Percentiles rank a stretch among this genome's conserved stretches.
Evolutionary conservation across 1,140 invertebrate species (phyloP).

Genomic region (Drosophila bipectinata): DNA sequence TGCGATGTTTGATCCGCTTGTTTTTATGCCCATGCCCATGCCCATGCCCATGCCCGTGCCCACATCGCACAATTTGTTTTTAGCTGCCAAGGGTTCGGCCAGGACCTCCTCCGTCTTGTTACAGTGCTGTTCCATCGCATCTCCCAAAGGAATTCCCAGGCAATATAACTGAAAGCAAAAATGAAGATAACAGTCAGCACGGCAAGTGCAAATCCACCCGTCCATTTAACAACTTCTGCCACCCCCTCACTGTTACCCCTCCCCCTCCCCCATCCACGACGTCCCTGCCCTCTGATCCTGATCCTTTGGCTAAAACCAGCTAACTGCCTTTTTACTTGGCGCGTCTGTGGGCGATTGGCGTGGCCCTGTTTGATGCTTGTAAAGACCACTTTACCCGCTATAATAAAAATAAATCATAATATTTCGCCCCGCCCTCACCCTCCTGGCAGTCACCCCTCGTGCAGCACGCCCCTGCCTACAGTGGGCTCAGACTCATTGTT

Average conservation of each 20-base stretch:
- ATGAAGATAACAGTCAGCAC: constrained; percentile 81
- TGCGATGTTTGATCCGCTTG: constrained; percentile 74
- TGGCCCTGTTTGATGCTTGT: constrained; percentile 77
- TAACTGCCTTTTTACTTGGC: constrained; percentile 75
- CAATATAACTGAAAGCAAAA: constrained; percentile 84
- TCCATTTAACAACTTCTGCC: constrained; percentile 82
- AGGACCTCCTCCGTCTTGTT: constrained; percentile 1
- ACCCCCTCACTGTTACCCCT: constrained; percentile 2
- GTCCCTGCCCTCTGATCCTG: constrained; percentile 6
- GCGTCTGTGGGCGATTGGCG: constrained; percentile 56
- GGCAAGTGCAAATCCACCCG: constrained; percentile 84
- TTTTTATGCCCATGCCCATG: constrained; percentile 64
- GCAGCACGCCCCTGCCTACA: background rate
- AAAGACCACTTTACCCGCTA: constrained; percentile 83
- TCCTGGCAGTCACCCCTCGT: background rate
- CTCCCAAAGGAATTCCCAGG: constrained; percentile 82
- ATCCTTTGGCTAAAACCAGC: constrained; percentile 66
- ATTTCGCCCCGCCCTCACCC: constrained; percentile 66
- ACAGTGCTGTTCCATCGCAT: constrained; percentile 9
- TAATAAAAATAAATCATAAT: constrained; percentile 84
- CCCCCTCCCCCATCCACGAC: constrained; percentile 1
- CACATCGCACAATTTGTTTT: constrained; percentile 65
- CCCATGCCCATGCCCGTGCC: background rate
- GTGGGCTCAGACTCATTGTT: background rate
- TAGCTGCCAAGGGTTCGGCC: constrained; percentile 32